Base-by-base conservation (phyloP, 2,113 vertebrate species). In the Smithornis capensis region DNA sequence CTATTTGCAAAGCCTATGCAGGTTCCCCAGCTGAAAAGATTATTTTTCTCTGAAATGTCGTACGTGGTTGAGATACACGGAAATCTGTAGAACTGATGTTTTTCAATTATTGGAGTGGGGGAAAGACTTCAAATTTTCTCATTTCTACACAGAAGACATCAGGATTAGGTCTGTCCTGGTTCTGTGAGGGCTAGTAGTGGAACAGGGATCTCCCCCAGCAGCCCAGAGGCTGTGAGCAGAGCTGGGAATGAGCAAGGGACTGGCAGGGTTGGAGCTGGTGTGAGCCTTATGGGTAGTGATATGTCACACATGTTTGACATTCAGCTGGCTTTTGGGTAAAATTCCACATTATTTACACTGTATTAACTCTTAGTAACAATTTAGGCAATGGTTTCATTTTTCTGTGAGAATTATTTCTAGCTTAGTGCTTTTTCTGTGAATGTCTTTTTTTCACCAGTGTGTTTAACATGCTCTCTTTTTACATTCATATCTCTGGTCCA, bases 221-320 rank as follows among this genome's bases (percentile, higher is more conserved):
- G 38, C 28, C 42, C 3, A 2, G 42, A 63, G 38, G 12, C 56
- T 21, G 25, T 0, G 3, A 82, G 65, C 40, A 65, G 60, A 74
- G 56, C 42, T 71, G 71, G 56, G 38, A 16, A 9, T 24, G 45
- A 28, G 27, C 0, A 0, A 47, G 14, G 17, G 24, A 12, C 56
- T 75, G 49, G 7, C 21, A 74, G 64, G 35, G 29, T 29, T 78
- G n/a, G 35, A 52, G 56, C n/a, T 87, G 40, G 7, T 84, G 37
- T 16, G 33, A 67, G 22, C 0, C 0, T 71, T 68, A 12, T 0
- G 0, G 24, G 35, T 12, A 52, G 37, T 10, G 21, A 23, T 71
- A 19, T 0, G 0, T 90, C 31, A 73, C 42, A 31, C 1, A 6
- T 45, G 18, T 55, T 60, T 45, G 42, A 64, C 57, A 7, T 83